Conservation (phyloP, 1,140 invertebrate species). For the Diplogasteroides magnus region DNA sequence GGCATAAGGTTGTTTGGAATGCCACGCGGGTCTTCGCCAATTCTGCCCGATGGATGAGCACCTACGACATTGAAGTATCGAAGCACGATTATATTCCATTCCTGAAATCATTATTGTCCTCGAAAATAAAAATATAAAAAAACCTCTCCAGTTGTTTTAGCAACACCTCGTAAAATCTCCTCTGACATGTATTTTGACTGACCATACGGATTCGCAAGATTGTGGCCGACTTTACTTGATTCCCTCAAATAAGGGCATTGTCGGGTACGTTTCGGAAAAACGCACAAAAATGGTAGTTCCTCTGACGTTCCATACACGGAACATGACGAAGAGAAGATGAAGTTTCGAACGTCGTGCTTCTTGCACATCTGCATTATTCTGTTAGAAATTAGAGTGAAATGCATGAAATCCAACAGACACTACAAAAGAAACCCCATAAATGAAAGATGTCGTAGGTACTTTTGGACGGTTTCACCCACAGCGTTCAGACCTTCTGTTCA, state of each 20-base stretch:
- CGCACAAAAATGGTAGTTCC: constrained; percentile 77
- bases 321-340: constrained; percentile 91
- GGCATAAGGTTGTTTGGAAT: constrained; percentile 96
- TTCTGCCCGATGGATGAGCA: constrained; percentile 78
- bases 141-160: constrained; percentile 60
- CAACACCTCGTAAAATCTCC: constrained; percentile 87
- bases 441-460: no score
- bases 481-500: no score
- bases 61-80: constrained; percentile 99
- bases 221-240: constrained; percentile 7
- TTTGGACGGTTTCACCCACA: no score
- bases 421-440: no score
- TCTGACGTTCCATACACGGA: constrained; percentile 85
- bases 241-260: background rate
- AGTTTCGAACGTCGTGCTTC: constrained; percentile 68
- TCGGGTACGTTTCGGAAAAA: no score
- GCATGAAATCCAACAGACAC: no score
- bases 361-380: constrained; percentile 76
- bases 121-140: no score
- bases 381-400: no score
- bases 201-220: constrained; percentile 93
- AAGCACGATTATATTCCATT: constrained; percentile 82
- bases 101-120: no score
- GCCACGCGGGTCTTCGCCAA: constrained; percentile 93
- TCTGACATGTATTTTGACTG: constrained; percentile 96